Evolutionary conservation across 2,888 invertebrate genomes (phyloP).

Genomic region (Tipula helvola): DNA sequence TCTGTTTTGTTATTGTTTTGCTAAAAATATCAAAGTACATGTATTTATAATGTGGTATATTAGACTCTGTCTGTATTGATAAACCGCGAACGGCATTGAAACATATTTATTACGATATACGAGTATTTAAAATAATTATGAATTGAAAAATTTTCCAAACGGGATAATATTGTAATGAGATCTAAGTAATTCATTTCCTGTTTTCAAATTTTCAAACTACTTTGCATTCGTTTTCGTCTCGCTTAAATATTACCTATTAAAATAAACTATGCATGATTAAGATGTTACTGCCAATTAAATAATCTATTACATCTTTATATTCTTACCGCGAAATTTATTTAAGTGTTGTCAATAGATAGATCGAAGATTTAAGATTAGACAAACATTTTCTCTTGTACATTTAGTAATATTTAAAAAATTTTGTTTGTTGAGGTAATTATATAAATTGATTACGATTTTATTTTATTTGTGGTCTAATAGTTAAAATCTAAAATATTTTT

Average conservation of each 20-base stretch:
- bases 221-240: not conserved
- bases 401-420: too few species aligned
- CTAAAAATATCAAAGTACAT: not conserved
- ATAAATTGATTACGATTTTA: too few species aligned
- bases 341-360: not conserved
- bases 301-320: not conserved
- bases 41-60: not conserved
- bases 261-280: not conserved
- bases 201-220: not conserved
- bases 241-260: not conserved
- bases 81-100: not conserved
- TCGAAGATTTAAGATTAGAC: not conserved
- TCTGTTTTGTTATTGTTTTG: not conserved
- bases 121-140: not conserved
- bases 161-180: not conserved
- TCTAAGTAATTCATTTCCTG: not conserved
- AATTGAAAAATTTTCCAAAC: not conserved
- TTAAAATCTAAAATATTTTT: too few species aligned
- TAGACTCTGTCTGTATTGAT: not conserved
- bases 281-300: not conserved
- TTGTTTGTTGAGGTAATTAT: too few species aligned
- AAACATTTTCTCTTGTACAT: not conserved
- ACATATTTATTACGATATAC: not conserved
- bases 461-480: too few species aligned
- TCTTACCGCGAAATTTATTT: not conserved